These are phyloP conservation scores for Adelges cooleyi DNA, from an alignment of 1,140 invertebrate genomes.

Conservation along the genomic window DNA sequence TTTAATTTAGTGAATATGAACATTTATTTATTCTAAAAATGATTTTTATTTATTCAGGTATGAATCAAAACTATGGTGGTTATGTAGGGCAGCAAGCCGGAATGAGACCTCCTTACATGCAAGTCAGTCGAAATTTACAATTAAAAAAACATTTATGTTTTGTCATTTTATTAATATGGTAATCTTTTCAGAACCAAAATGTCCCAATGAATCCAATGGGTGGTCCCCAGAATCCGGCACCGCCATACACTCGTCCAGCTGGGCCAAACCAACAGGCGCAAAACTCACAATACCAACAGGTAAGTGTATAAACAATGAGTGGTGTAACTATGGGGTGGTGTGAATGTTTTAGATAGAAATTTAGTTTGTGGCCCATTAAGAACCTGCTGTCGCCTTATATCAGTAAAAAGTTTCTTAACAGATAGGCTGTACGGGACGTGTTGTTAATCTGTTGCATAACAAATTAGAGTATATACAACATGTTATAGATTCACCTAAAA, in stretches of 20 bases:
- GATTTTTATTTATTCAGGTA: slow-evolving; percentile 31
- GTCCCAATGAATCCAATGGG: slow-evolving; percentile 23
- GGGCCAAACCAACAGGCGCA: slow-evolving; percentile 33
- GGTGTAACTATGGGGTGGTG: not conserved
- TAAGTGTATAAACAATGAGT: not conserved
- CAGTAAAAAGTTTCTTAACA: too few relatives aligned
- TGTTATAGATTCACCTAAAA: too few relatives aligned
- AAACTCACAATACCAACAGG: slow-evolving; percentile 25
- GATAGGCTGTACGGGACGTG: too few relatives aligned
- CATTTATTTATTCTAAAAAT: not conserved
- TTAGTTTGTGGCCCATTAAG: too few relatives aligned
- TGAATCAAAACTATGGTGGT: slow-evolving; percentile 35
- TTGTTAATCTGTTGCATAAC: too few relatives aligned
- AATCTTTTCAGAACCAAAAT: slow-evolving; percentile 21
- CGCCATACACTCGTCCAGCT: slow-evolving; percentile 30
- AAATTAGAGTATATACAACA: too few relatives aligned
- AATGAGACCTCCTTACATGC: slow-evolving; percentile 21
- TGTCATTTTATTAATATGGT: too few relatives aligned
- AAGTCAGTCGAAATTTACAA: not conserved
- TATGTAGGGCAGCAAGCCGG: slow-evolving; percentile 31
- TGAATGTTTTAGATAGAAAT: not conserved
- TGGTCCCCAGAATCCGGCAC: slow-evolving; percentile 18
- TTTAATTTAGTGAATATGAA: not conserved
- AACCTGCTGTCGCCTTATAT: too few relatives aligned
- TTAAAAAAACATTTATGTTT: too few relatives aligned